Conservation (phyloP, 2,888 invertebrate species). For the Monoplex corrugatus region DNA sequence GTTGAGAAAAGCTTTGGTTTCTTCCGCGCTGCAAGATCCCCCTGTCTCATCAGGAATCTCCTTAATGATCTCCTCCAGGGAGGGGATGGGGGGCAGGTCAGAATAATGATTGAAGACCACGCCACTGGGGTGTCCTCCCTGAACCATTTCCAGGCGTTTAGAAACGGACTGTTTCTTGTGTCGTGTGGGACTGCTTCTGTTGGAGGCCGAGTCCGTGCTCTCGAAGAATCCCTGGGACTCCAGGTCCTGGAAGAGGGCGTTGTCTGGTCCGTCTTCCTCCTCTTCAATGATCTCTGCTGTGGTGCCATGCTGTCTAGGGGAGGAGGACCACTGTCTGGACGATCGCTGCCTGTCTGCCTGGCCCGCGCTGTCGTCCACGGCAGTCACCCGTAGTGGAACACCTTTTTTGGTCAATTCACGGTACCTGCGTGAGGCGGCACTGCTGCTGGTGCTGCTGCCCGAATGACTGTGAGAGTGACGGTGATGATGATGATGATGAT, state of each 20-base stretch:
- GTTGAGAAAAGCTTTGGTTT: slow-evolving; percentile 56
- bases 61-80: slow-evolving; percentile 70
- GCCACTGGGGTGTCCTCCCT: slow-evolving; percentile 34
- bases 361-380: slow-evolving; percentile 52
- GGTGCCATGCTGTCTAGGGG: slow-evolving; percentile 1
- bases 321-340: not conserved
- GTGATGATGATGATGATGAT: slow-evolving; percentile 26
- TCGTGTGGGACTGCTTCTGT: slow-evolving; percentile 29
- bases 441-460: slow-evolving; percentile 53
- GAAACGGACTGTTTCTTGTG: not conserved
- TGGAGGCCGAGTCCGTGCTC: slow-evolving; percentile 54
- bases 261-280: slow-evolving; percentile 61
- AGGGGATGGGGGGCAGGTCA: slow-evolving; percentile 57
- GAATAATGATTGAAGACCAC: slow-evolving; percentile 48
- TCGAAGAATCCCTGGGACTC: slow-evolving; percentile 69
- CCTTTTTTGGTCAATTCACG: slow-evolving; percentile 70
- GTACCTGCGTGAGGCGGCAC: slow-evolving; percentile 61
- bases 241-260: slow-evolving; percentile 65
- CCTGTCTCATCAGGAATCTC: slow-evolving; percentile 68
- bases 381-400: slow-evolving; percentile 73
- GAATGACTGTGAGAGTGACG: slow-evolving; percentile 44
- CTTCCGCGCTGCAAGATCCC: slow-evolving; percentile 51
- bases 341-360: not conserved
- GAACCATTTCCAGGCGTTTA: slow-evolving; percentile 37
- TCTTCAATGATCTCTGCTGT: slow-evolving; percentile 52